Percentiles rank a stretch among this genome's conserved stretches.
Evolutionary conservation across 2,797 vertebrate species (phyloP).

Genomic region (Sebastes minor): DNA sequence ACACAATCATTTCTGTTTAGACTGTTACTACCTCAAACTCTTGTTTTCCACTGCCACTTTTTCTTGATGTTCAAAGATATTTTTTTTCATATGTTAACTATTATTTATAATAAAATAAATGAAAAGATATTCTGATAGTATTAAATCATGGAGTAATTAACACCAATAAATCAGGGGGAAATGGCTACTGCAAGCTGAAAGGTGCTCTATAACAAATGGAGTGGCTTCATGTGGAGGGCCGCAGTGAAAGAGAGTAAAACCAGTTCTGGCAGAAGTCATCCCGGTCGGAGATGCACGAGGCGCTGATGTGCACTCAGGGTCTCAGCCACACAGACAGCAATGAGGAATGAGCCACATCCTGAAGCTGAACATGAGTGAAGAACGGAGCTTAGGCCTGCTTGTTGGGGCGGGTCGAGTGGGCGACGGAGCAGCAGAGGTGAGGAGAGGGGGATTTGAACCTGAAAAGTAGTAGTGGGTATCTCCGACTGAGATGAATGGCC

Average conservation of each 20-base stretch:
- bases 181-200: neutral
- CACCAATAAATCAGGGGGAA: neutral
- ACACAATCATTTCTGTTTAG: slow-evolving; percentile 4
- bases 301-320: slow-evolving; percentile 13
- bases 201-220: slow-evolving; percentile 1
- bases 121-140: neutral
- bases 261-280: slow-evolving; percentile 4
- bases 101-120: slow-evolving; percentile 20
- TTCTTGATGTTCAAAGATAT: neutral
- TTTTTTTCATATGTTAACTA: neutral
- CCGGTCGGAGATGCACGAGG: slow-evolving; percentile 4
- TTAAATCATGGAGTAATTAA: neutral
- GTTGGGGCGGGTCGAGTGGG: neutral
- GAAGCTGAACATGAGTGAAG: slow-evolving; percentile 40
- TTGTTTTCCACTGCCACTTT: neutral
- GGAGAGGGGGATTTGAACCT: slow-evolving; percentile 17
- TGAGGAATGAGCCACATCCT: slow-evolving; percentile 72
- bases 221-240: neutral
- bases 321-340: slow-evolving; percentile 46
- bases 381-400: neutral
- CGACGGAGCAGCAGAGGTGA: slow-evolving; percentile 4
- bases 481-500: slow-evolving; percentile 32
- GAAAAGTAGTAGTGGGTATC: slow-evolving; percentile 14
- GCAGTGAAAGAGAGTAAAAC: slow-evolving; percentile 2
- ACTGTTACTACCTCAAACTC: slow-evolving; percentile 32